A percentile compares a stretch with the other conserved stretches of the same genome.
Evolutionary conservation across 2,888 invertebrate genomes (phyloP).

Genomic region (Sepiola atlantica): DNA sequence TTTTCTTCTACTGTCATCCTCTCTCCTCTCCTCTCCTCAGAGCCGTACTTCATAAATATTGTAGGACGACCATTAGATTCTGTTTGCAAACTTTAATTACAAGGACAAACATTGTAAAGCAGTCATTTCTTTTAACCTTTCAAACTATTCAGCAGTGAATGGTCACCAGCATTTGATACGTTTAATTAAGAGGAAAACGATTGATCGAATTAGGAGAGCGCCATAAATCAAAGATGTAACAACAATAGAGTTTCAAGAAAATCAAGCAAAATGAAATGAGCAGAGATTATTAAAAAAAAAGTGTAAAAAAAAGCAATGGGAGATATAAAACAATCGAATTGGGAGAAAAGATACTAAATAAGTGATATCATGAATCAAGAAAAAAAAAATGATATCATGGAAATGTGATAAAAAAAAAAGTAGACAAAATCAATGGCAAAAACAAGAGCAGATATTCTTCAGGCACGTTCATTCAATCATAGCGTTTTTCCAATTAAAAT

Average conservation of each 20-base stretch:
- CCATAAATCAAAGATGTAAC: constrained; percentile 11
- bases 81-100: neutral
- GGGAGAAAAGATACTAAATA: neutral
- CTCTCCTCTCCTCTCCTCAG: too few species aligned
- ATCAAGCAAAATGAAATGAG: neutral
- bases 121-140: constrained; percentile 4
- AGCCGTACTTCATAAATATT: constrained; percentile 14
- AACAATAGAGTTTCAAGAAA: neutral
- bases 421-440: neutral
- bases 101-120: constrained; percentile 19
- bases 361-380: neutral
- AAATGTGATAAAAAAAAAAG: neutral
- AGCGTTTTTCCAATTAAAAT: too few species aligned
- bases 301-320: neutral
- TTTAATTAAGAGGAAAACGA: constrained; percentile 21
- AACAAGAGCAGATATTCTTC: neutral
- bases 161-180: neutral
- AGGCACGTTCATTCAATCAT: too few species aligned
- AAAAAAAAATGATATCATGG: neutral
- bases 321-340: neutral
- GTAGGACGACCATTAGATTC: neutral
- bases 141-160: neutral
- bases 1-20: neutral
- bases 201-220: neutral
- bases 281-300: neutral